phyloP scores from a whole-genome alignment of 2,888 invertebrate species.

The Herminia tarsipennalis region DNA sequence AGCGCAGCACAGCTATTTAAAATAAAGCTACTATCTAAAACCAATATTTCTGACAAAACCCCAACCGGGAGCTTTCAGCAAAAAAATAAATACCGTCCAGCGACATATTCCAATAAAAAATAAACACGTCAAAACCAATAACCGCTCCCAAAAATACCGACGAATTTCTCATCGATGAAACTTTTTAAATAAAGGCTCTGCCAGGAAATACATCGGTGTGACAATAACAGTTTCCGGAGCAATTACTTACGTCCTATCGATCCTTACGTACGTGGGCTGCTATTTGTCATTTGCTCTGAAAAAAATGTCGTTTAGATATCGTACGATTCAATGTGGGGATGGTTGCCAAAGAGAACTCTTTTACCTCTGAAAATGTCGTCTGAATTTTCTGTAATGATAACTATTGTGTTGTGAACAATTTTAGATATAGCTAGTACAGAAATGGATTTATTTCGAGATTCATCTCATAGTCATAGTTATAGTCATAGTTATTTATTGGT shows the following conservation, averaged over 20 bases:
- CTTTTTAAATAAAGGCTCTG: slow-evolving; percentile 9
- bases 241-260: slow-evolving; percentile 9
- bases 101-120: slow-evolving; percentile 2
- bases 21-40: no score
- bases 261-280: neutral
- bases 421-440: no score
- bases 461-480: no score
- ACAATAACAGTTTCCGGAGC: slow-evolving; percentile 7
- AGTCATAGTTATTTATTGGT: no score
- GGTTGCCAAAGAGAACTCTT: no score
- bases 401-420: no score
- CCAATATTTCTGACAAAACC: no score
- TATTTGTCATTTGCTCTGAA: neutral
- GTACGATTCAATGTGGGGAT: no score
- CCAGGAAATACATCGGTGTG: slow-evolving; percentile 1
- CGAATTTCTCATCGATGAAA: slow-evolving; percentile 3
- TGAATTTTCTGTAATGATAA: no score
- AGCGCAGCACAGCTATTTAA: no score
- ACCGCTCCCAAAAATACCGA: slow-evolving; percentile 1
- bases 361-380: no score
- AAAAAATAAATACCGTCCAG: neutral
- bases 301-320: neutral
- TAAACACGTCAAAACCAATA: slow-evolving; percentile 1
- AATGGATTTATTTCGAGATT: no score
- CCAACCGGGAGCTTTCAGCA: neutral